phyloP scores from a whole-genome alignment of 2,113 vertebrate genomes.

The Irena cyanogastra region DNA sequence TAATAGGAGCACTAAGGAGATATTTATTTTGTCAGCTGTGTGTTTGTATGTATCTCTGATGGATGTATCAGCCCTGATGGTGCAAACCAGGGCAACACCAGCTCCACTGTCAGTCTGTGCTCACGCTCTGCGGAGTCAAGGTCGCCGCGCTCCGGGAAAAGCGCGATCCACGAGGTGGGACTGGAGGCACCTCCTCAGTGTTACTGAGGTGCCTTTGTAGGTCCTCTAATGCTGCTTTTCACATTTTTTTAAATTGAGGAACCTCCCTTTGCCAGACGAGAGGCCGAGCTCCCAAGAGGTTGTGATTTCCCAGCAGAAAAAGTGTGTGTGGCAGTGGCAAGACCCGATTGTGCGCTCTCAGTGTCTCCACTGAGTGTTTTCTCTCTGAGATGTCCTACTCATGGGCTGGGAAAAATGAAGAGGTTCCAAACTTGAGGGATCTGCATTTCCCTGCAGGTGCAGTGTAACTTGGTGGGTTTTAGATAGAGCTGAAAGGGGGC shows the following conservation, averaged over 20 bases:
- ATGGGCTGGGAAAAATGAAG: neutral
- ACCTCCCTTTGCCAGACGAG: neutral
- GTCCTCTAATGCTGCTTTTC: neutral
- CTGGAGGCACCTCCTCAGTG: neutral
- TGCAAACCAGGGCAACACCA: neutral
- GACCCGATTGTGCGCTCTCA: rapidly evolving
- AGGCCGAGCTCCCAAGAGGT: neutral
- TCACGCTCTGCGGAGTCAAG: neutral
- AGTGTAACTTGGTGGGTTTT: neutral
- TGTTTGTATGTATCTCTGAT: constrained; percentile 1
- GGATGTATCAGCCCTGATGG: neutral
- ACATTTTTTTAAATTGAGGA: neutral
- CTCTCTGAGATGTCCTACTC: neutral
- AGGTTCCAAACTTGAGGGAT: neutral
- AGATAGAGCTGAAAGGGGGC: neutral
- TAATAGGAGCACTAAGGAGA: constrained; percentile 34
- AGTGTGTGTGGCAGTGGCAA: neutral
- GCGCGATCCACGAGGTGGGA: neutral
- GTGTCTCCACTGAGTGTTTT: neutral
- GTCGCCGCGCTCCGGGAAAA: neutral
- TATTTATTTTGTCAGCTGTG: constrained; percentile 40
- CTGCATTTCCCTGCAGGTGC: neutral
- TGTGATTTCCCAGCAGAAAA: neutral
- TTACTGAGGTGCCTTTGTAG: neutral
- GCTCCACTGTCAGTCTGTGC: neutral